Percentiles rank a stretch among this genome's conserved stretches.
Conservation (phyloP, 2,888 invertebrate genomes). For the Polydesmus complanatus region DNA sequence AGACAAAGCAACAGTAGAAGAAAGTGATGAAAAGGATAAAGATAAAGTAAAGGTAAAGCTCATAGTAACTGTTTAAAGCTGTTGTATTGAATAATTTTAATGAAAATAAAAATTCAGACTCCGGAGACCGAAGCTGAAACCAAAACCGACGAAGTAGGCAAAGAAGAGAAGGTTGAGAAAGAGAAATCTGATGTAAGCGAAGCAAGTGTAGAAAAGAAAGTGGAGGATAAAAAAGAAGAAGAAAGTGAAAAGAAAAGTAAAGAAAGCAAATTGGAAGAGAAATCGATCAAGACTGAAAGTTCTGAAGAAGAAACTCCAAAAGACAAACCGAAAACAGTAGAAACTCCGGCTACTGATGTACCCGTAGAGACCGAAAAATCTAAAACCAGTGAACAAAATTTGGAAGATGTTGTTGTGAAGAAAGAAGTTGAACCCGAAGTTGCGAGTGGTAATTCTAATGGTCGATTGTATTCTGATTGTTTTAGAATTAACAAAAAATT, state of each 20-base stretch:
- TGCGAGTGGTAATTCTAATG: too few relatives aligned
- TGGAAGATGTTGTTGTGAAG: conserved; percentile 5
- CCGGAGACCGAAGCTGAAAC: conserved; percentile 22
- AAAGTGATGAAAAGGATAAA: conserved; percentile 31
- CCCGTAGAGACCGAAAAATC: background rate
- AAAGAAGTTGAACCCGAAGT: conserved; percentile 18
- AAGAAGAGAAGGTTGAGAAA: conserved; percentile 11
- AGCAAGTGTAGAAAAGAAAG: conserved; percentile 20
- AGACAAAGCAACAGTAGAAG: conserved; percentile 18
- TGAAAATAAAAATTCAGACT: conserved; percentile 12
- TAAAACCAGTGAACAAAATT: conserved; percentile 17
- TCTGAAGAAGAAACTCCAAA: conserved; percentile 23
- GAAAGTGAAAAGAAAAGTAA: conserved; percentile 11
- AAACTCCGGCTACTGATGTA: conserved; percentile 23
- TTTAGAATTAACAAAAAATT: conserved; percentile 4
- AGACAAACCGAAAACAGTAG: conserved; percentile 21
- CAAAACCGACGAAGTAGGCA: conserved; percentile 24
- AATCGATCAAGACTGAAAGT: conserved; percentile 21
- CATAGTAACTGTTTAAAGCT: background rate
- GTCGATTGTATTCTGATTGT: conserved; percentile 21
- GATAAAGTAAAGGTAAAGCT: conserved; percentile 28
- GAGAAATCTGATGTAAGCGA: conserved; percentile 21
- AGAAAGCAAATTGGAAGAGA: conserved; percentile 19
- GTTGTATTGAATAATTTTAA: conserved; percentile 8
- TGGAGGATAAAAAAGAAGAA: conserved; percentile 19